A percentile compares a stretch with the other conserved stretches of the same genome.
Conservation (phyloP, 2,113 vertebrate genomes). For the Solenodon paradoxus region DNA sequence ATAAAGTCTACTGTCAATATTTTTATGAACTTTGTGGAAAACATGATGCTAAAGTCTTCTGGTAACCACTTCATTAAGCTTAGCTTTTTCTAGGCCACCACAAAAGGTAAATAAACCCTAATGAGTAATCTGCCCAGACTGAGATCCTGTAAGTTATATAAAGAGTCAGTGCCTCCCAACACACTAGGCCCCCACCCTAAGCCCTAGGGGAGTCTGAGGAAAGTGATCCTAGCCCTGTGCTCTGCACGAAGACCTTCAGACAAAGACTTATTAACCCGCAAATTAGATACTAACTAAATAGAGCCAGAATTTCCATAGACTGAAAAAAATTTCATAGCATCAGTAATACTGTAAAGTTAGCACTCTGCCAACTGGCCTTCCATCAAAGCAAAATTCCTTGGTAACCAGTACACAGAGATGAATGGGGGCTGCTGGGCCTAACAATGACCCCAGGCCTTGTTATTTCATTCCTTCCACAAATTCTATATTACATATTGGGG, state of each 20-base stretch:
- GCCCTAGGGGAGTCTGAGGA: slow-evolving; percentile 59
- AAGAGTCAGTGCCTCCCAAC: slow-evolving; percentile 41
- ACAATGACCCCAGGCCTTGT: slow-evolving; percentile 24
- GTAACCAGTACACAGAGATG: slow-evolving; percentile 29
- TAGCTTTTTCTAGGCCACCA: slow-evolving; percentile 71
- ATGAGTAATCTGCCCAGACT: slow-evolving; percentile 67
- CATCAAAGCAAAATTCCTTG: slow-evolving; percentile 41
- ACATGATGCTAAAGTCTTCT: slow-evolving; percentile 71
- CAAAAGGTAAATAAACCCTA: slow-evolving; percentile 76
- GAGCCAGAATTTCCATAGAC: slow-evolving; percentile 62
- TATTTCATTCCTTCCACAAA: slow-evolving; percentile 6
- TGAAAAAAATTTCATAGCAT: not conserved
- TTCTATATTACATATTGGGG: not conserved
- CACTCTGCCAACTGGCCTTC: not conserved
- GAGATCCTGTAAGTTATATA: slow-evolving; percentile 57
- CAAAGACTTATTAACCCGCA: slow-evolving; percentile 64
- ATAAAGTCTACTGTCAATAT: slow-evolving; percentile 69
- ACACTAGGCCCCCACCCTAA: not conserved
- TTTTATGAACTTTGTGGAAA: slow-evolving; percentile 73
- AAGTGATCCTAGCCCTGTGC: slow-evolving; percentile 42
- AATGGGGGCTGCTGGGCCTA: not conserved
- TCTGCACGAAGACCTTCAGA: slow-evolving; percentile 58
- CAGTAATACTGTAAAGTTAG: not conserved
- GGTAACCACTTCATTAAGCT: slow-evolving; percentile 73
- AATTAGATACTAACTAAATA: slow-evolving; percentile 65